Conservation (phyloP, 2,113 vertebrate species). For the Acanthochromis polyacanthus region DNA sequence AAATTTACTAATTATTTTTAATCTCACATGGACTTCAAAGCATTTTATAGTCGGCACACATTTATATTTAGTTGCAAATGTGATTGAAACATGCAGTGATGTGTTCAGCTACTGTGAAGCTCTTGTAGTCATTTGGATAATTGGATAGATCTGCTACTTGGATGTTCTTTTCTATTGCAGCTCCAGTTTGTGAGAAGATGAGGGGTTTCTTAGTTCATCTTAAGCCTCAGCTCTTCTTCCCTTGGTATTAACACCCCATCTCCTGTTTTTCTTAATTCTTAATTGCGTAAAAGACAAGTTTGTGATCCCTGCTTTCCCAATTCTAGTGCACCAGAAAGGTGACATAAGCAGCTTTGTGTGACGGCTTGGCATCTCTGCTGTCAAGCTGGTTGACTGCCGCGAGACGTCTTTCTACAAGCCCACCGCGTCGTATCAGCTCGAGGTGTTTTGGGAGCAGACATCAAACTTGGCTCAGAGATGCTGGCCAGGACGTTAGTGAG, state of each 20-base stretch:
- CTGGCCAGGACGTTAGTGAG: background rate
- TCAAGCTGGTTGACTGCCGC: constrained; percentile 27
- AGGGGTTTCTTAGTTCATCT: background rate
- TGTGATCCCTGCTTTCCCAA: constrained; percentile 15
- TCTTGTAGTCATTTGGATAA: background rate
- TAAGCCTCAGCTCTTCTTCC: background rate
- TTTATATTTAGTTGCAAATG: too few relatives aligned
- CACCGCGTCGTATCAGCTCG: constrained; percentile 25
- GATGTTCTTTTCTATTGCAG: background rate
- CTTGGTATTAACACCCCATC: constrained; percentile 12
- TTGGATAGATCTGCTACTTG: background rate
- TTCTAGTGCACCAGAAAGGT: constrained; percentile 17
- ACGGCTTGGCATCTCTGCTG: constrained; percentile 26
- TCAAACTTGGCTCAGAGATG: constrained; percentile 22
- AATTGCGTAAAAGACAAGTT: constrained; percentile 7
- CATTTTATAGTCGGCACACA: too few relatives aligned
- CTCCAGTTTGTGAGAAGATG: constrained; percentile 1
- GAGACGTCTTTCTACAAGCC: constrained; percentile 22
- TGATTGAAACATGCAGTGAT: too few relatives aligned
- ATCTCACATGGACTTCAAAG: too few relatives aligned
- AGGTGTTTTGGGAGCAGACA: constrained; percentile 41
- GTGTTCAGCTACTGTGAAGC: background rate
- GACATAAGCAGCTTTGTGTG: constrained; percentile 69
- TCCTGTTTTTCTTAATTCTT: constrained; percentile 4
- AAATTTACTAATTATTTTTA: too few relatives aligned